phyloP scores from a whole-genome alignment of 2,888 invertebrate genomes.

The Tinea semifulvella region DNA sequence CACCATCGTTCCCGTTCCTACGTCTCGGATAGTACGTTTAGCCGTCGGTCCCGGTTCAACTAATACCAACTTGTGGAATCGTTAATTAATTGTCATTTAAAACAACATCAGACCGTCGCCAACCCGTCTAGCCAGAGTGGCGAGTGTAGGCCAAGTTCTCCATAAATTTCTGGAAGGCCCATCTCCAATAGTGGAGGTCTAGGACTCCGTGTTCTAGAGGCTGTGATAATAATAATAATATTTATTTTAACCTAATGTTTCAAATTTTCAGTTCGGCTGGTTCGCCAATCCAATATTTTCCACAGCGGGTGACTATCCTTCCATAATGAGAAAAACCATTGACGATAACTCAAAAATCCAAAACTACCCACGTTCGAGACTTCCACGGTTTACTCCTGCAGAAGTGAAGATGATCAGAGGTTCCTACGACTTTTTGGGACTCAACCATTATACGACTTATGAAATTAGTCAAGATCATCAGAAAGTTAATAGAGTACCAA shows the following conservation, averaged over 20 bases:
- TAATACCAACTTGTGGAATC: too few relatives aligned
- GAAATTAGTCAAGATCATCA: slow-evolving; percentile 38
- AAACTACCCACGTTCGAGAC: slow-evolving; percentile 66
- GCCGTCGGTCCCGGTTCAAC: too few relatives aligned
- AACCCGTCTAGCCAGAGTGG: too few relatives aligned
- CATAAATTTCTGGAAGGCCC: too few relatives aligned
- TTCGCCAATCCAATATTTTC: slow-evolving; percentile 74
- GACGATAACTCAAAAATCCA: slow-evolving; percentile 65
- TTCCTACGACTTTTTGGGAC: slow-evolving; percentile 76
- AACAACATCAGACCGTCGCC: too few relatives aligned
- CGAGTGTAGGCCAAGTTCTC: too few relatives aligned
- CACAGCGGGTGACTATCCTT: slow-evolving; percentile 71
- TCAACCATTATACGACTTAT: slow-evolving; percentile 76
- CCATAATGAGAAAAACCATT: slow-evolving; percentile 68
- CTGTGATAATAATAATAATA: too few relatives aligned
- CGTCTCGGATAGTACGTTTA: too few relatives aligned
- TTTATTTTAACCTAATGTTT: not conserved
- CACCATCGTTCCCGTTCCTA: too few relatives aligned
- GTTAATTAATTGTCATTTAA: too few relatives aligned
- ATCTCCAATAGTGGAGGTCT: too few relatives aligned
- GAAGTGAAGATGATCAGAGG: slow-evolving; percentile 69
- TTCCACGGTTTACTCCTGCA: slow-evolving; percentile 67
- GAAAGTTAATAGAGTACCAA: slow-evolving; percentile 32
- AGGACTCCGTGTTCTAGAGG: too few relatives aligned
- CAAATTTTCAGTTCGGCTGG: slow-evolving; percentile 67